These are phyloP conservation scores for Ischnura elegans DNA, from an alignment of 2,888 invertebrate genomes.

Conservation along the genomic window DNA sequence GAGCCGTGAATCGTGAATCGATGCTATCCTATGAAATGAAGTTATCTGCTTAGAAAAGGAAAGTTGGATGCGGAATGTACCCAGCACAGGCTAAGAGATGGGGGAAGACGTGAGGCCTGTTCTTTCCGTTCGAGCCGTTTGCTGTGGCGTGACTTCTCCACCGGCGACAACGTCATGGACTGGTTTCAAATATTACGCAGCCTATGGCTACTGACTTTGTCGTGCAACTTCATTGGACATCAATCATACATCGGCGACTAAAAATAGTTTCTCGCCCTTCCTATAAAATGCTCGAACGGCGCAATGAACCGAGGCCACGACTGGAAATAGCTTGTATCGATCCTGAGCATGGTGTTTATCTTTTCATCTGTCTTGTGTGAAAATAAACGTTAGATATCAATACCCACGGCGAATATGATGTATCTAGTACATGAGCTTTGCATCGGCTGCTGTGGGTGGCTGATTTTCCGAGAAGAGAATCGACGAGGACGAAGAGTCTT, in stretches of 20 bases:
- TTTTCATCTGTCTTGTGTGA: conserved; percentile 19
- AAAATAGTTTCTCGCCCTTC: conserved; percentile 30
- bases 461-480: not conserved
- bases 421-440: not conserved
- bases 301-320: conserved; percentile 8
- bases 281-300: not conserved
- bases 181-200: conserved; percentile 28
- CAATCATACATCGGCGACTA: conserved; percentile 4
- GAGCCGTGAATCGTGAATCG: not conserved
- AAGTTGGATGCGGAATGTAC: not conserved
- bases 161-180: not conserved
- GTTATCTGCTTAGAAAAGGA: not conserved
- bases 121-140: not conserved
- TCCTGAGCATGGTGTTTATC: not conserved
- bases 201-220: not conserved
- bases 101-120: not conserved
- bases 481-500: not conserved
- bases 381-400: conserved; percentile 4
- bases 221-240: conserved; percentile 32
- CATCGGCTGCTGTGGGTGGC: not conserved
- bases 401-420: not conserved
- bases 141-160: conserved; percentile 31
- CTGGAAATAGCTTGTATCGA: not conserved
- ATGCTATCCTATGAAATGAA: too few relatives aligned
- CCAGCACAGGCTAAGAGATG: not conserved